A percentile compares a stretch with the other conserved stretches of the same genome.
These are phyloP conservation scores for Apodemia zela DNA, from an alignment of 2,888 invertebrate species.

Conservation along the genomic window DNA sequence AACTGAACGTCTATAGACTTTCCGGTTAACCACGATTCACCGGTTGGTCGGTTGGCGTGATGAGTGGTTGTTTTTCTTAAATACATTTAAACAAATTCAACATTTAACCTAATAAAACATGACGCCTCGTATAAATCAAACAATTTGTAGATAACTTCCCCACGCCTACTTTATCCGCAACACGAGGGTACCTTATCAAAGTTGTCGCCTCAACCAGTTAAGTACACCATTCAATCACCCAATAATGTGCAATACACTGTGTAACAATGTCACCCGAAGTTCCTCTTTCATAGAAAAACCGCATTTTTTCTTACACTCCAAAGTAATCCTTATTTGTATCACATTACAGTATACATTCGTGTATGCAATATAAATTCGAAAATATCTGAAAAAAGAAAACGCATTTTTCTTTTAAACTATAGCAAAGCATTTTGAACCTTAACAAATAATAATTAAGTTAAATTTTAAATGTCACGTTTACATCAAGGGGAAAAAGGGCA, in stretches of 20 bases:
- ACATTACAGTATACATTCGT: background rate
- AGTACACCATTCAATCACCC: slow-evolving; percentile 77
- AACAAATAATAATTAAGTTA: slow-evolving; percentile 20
- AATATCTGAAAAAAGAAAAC: slow-evolving; percentile 49
- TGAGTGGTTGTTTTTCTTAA: background rate
- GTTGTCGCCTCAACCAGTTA: slow-evolving; percentile 63
- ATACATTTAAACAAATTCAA: background rate
- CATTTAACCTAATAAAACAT: slow-evolving; percentile 23
- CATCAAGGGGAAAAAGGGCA: slow-evolving; percentile 63
- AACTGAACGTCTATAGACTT: no score
- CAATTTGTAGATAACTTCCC: slow-evolving; percentile 34
- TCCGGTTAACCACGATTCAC: no score
- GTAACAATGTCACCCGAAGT: slow-evolving; percentile 73
- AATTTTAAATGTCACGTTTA: slow-evolving; percentile 31
- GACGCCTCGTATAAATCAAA: slow-evolving; percentile 32
- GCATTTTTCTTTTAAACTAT: slow-evolving; percentile 49
- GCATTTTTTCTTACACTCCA: slow-evolving; percentile 20
- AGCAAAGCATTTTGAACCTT: slow-evolving; percentile 29
- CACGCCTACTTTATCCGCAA: slow-evolving; percentile 46
- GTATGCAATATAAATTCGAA: slow-evolving; percentile 15
- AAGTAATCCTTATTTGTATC: slow-evolving; percentile 33
- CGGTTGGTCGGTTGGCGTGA: no score
- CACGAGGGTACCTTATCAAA: slow-evolving; percentile 71
- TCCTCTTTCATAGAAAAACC: slow-evolving; percentile 45
- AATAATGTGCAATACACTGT: slow-evolving; percentile 79